phyloP scores from a whole-genome alignment of 2,113 vertebrate species.

The Benitochromis conjunctus region DNA sequence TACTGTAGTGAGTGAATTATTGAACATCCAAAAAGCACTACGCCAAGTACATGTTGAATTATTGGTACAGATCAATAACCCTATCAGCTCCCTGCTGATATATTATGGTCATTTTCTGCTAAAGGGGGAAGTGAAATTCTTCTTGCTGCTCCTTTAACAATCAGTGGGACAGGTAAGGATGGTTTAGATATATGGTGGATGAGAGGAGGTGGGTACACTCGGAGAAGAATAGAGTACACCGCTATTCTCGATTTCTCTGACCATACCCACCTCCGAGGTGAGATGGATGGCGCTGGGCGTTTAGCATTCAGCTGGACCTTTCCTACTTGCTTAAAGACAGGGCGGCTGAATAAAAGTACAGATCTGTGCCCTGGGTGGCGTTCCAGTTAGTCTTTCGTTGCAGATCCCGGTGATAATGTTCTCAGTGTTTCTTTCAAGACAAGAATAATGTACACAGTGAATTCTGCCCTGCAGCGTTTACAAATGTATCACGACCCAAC shows the following conservation, averaged over 20 bases:
- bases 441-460: constrained; percentile 4
- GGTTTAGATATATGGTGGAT: background rate
- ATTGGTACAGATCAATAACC: constrained; percentile 45
- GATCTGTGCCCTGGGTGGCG: constrained; percentile 24
- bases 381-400: constrained; percentile 1
- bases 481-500: background rate
- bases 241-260: background rate
- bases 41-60: constrained; percentile 36
- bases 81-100: constrained; percentile 17
- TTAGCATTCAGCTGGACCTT: constrained; percentile 21
- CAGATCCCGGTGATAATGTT: constrained; percentile 28
- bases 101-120: constrained; percentile 3
- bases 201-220: background rate
- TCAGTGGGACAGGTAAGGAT: background rate
- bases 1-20: constrained; percentile 23
- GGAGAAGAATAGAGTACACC: background rate
- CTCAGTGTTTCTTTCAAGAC: background rate
- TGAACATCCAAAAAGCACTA: constrained; percentile 1
- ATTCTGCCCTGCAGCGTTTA: background rate
- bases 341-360: background rate
- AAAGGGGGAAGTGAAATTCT: background rate
- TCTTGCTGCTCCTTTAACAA: constrained; percentile 17
- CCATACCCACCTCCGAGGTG: background rate
- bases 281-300: background rate
- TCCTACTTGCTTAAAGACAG: background rate